Base-by-base conservation (phyloP, 2,888 invertebrate species). In the Biston stratarius region DNA sequence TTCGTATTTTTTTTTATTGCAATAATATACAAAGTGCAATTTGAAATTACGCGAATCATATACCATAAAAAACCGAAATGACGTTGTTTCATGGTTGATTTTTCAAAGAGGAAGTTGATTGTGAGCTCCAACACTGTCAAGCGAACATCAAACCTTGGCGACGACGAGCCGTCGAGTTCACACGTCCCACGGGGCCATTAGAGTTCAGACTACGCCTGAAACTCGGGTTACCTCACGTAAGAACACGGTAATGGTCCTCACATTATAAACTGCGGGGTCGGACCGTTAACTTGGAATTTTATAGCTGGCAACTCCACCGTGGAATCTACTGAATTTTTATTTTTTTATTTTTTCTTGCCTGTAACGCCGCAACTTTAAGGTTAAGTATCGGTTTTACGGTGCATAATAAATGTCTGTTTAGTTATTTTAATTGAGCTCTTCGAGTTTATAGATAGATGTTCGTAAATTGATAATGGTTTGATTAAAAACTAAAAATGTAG, bases 161-260 rank as follows among this genome's bases (percentile, higher is more conserved):
- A 64, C 52, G 48, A 48, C 57, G 42, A 45, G 61, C 40, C 52
- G 48, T 52, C 57, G 42, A 45, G 61, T 45, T 53, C 58, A 36
- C 64, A 68, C 68, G 68, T 64, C 68, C 61, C 69, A 11, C 15
- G 57, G 45, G 61, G 52, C 70, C 67, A 70, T 70, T 70, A 67
- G 47, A 52, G 56, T 61, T 12, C 59, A 53, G 47, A 52, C 66
- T 66, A 61, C 62, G 59, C 67, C 61, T 70, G 59, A 36, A 58
- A 64, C 57, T 59, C 59, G 38, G 68, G 65, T 70, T 63, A 69
- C 15, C 70, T 58, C 67, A 64, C 69, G 70, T 69, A 42, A 68
- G 70, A 53, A 65, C 70, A 56, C 67, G 70, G 67, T 74, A 74
- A 71, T 73, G 71, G 71, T 57, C 60, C 70, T 73, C 73, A 65